A percentile compares a stretch with the other conserved stretches of the same genome.
Conservation (phyloP, 2,888 invertebrate genomes). For the Rhagonycha fulva region DNA sequence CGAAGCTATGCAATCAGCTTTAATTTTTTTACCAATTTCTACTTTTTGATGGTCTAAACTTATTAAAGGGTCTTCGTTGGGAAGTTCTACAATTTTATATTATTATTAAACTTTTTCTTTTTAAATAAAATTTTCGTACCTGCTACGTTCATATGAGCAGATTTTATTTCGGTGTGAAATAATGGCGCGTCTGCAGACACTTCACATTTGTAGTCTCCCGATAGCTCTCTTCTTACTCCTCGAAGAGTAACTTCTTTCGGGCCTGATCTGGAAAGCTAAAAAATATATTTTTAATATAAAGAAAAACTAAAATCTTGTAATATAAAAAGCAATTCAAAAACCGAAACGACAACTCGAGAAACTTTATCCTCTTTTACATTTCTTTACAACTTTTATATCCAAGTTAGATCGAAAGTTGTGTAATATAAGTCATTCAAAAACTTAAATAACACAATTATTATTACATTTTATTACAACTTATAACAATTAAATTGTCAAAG, state of each 20-base stretch:
- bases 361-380: background rate
- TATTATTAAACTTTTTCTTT: constrained; percentile 27
- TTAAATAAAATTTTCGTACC: constrained; percentile 37
- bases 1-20: constrained; percentile 53
- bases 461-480: background rate
- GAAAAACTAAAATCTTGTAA: background rate
- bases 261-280: constrained; percentile 55
- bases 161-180: constrained; percentile 54
- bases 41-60: constrained; percentile 53
- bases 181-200: constrained; percentile 55
- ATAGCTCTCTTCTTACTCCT: constrained; percentile 49
- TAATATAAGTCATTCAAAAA: background rate
- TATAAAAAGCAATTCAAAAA: background rate
- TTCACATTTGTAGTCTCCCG: constrained; percentile 56
- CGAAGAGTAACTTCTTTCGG: constrained; percentile 52
- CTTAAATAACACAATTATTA: background rate
- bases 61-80: constrained; percentile 50
- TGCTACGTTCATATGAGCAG: constrained; percentile 53
- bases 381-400: background rate
- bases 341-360: background rate
- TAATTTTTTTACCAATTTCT: constrained; percentile 54
- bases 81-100: constrained; percentile 47
- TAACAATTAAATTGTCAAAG: background rate
- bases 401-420: background rate
- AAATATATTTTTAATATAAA: constrained; percentile 7